phyloP scores from a whole-genome alignment of 1,140 invertebrate genomes.

The Andrena cerasifolii region DNA sequence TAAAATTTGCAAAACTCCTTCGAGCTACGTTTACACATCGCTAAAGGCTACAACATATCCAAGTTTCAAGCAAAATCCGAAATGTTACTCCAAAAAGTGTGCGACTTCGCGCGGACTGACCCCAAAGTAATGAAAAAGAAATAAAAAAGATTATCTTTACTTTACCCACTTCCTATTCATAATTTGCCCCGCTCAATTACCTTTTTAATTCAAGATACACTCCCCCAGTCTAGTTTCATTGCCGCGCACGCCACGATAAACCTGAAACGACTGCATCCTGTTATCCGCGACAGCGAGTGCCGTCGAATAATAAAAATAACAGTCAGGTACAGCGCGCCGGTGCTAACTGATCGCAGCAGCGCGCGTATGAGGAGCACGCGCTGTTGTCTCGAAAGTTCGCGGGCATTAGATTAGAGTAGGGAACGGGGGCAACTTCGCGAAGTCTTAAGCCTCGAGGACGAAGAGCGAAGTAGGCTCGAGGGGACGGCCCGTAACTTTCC shows the following conservation, averaged over 20 bases:
- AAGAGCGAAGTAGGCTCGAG: not conserved
- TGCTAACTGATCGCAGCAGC: slow-evolving; percentile 4
- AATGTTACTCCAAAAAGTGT: too few relatives aligned
- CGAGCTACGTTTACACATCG: too few relatives aligned
- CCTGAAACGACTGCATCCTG: not conserved
- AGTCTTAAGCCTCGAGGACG: not conserved
- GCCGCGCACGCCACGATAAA: not conserved
- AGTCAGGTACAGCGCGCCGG: too few relatives aligned
- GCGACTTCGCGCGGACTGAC: too few relatives aligned
- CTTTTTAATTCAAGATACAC: slow-evolving; percentile 8
- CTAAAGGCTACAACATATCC: too few relatives aligned
- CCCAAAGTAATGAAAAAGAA: too few relatives aligned
- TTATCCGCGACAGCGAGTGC: not conserved
- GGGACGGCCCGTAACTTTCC: slow-evolving; percentile 21
- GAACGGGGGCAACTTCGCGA: not conserved
- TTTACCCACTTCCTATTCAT: not conserved
- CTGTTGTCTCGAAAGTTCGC: not conserved
- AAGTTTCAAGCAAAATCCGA: too few relatives aligned
- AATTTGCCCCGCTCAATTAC: not conserved
- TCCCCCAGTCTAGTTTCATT: not conserved
- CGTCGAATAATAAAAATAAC: slow-evolving; percentile 14
- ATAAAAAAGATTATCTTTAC: too few relatives aligned
- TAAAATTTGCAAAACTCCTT: too few relatives aligned
- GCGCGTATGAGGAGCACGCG: not conserved
- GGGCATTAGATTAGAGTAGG: not conserved